These are phyloP conservation scores for Cotesia glomerata DNA, from an alignment of 1,140 invertebrate genomes.

Conservation along the genomic window DNA sequence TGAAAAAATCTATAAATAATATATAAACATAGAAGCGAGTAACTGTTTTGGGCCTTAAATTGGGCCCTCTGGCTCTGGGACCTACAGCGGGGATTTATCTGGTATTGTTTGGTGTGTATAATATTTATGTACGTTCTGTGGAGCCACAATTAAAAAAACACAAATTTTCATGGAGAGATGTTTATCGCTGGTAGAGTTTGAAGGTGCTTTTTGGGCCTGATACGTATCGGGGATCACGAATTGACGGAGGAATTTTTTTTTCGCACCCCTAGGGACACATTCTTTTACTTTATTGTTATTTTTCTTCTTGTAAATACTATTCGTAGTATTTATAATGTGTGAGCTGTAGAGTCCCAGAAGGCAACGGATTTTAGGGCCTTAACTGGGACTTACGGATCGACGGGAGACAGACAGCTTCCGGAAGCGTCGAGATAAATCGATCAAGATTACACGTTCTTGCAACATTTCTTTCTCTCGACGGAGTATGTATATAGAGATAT, in stretches of 20 bases:
- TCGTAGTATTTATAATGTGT: not conserved
- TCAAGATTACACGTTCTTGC: constrained; percentile 38
- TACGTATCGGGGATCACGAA: constrained; percentile 4
- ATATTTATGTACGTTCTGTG: not conserved
- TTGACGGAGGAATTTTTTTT: constrained; percentile 27
- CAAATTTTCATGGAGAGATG: constrained; percentile 22
- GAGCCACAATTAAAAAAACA: constrained; percentile 14
- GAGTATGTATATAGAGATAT: constrained; percentile 15
- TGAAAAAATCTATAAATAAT: constrained; percentile 12
- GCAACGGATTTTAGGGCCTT: not conserved
- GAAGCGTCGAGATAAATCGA: constrained; percentile 56
- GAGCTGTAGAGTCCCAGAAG: not conserved
- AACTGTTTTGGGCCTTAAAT: not conserved
- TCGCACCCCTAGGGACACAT: constrained; percentile 22
- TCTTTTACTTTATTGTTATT: not conserved
- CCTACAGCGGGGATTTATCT: not conserved
- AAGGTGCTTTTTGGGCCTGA: not conserved
- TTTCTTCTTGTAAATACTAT: not conserved
- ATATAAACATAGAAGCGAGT: not conserved
- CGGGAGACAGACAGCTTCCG: constrained; percentile 57
- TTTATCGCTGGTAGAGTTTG: not conserved
- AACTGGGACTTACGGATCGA: constrained; percentile 24
- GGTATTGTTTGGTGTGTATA: constrained; percentile 15
- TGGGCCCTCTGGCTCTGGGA: not conserved
- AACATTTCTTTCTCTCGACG: constrained; percentile 2